Evolutionary conservation across 2,113 vertebrate species (phyloP), one percentile per base, ranked within the genome.

Genomic region (Tragulus kanchil): DNA sequence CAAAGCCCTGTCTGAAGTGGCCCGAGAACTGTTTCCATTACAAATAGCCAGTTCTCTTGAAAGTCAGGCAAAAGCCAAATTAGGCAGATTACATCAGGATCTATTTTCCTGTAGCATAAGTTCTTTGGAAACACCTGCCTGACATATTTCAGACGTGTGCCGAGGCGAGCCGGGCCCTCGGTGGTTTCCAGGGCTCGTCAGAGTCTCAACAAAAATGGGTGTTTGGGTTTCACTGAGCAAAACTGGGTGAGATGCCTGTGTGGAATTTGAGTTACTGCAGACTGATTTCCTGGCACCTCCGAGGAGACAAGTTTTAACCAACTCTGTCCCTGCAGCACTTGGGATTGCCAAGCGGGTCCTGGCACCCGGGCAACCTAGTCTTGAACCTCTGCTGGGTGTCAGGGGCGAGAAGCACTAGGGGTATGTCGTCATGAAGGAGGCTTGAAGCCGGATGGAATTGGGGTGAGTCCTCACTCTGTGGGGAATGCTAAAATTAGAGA

Each of bases 21-120:
- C 96, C 96, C 90, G 56, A 78, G 96, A 98, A 96, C 97, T 98
- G 97, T 99, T 99, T 98, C 99, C 98, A 99, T 98, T 98, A 98
- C 98, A 98, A 98, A 98, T 97, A 98, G 98, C 98, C 97, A 98
- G 98, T 97, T 97, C 98, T 98, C 98, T 97, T 98, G 98, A 98
- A 98, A 98, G 96, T 96, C 97, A 98, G 97, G 98, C 98, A 98
- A 98, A 98, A 98, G 98, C 98, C 98, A 99, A 98, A 99, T 98
- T 98, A 99, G 98, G 98, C 98, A 97, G 98, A 99, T 99, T 98
- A 99, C 99, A 98, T 99, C 98, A 99, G 98, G 98, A 98, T 98
- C 45, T 98, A 97, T 98, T 98, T 99, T 98, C 98, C 98, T 98
- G 97, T 97, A 98, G 98, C 97, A 97, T 96, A 96, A 98, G 98